phyloP scores from a whole-genome alignment of 2,113 vertebrate genomes.

The Muntiacus muntjak region DNA sequence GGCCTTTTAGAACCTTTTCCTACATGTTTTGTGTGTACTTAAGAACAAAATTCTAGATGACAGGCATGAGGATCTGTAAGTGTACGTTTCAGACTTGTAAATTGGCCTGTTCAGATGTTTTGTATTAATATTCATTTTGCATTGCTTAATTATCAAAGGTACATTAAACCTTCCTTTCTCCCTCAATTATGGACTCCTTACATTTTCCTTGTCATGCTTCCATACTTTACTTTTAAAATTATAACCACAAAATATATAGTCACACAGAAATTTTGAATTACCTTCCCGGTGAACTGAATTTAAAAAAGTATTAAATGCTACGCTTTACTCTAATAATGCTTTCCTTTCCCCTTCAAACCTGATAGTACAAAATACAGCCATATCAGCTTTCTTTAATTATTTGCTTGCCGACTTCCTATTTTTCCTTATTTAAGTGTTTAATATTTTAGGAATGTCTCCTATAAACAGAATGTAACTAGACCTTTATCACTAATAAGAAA shows the following conservation, averaged over 20 bases:
- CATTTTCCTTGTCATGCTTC: background rate
- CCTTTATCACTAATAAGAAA: background rate
- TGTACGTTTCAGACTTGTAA: too few species aligned
- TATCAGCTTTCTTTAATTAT: background rate
- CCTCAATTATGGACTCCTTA: background rate
- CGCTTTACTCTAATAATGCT: background rate
- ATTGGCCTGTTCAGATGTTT: background rate
- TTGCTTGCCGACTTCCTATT: background rate
- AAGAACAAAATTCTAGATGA: background rate
- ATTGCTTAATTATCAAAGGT: background rate
- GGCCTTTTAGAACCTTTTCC: background rate
- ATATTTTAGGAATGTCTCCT: background rate
- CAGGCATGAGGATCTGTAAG: background rate
- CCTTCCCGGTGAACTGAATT: background rate
- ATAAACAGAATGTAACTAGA: background rate
- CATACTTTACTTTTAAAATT: background rate
- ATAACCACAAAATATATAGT: background rate
- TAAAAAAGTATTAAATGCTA: background rate
- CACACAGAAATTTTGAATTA: background rate
- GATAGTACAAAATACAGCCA: background rate
- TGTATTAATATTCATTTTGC: background rate
- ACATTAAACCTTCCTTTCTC: background rate
- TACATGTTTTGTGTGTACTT: background rate
- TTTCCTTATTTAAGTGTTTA: background rate
- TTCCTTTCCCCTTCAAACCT: background rate